Percentiles rank a stretch among this genome's conserved stretches.
Evolutionary conservation across 2,113 vertebrate genomes (phyloP).

Genomic region (Lamprologus tigripictilis): DNA sequence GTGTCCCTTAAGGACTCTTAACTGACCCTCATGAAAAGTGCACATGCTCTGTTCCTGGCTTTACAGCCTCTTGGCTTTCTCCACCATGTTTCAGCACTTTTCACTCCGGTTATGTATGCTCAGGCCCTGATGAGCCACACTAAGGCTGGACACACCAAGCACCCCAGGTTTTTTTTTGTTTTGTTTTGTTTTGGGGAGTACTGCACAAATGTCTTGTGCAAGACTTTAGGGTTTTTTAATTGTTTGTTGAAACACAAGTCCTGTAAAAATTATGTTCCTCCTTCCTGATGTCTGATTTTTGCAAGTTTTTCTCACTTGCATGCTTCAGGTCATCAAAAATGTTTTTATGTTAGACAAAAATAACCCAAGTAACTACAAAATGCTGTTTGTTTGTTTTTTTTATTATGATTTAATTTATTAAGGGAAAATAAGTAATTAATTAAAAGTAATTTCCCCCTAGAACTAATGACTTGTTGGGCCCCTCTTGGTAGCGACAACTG

Average conservation of each 20-base stretch:
- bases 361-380: neutral
- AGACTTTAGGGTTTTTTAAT: neutral
- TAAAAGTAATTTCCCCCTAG: neutral
- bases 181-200: neutral
- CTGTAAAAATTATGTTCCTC: neutral
- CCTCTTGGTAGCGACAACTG: neutral
- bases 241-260: neutral
- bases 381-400: neutral
- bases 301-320: neutral
- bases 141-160: neutral
- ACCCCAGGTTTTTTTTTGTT: fast-evolving
- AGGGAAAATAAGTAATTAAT: neutral
- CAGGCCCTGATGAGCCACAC: neutral
- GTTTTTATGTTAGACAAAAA: neutral
- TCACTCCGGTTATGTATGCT: neutral
- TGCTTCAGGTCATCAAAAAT: neutral
- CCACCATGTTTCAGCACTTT: neutral
- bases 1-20: constrained; percentile 30
- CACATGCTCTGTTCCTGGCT: neutral
- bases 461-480: neutral
- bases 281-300: neutral
- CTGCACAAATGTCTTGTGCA: neutral
- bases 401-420: neutral
- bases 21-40: constrained; percentile 4
- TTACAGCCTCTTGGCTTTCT: neutral